Conservation (phyloP, 2,888 invertebrate genomes). For the Thera britannica region DNA sequence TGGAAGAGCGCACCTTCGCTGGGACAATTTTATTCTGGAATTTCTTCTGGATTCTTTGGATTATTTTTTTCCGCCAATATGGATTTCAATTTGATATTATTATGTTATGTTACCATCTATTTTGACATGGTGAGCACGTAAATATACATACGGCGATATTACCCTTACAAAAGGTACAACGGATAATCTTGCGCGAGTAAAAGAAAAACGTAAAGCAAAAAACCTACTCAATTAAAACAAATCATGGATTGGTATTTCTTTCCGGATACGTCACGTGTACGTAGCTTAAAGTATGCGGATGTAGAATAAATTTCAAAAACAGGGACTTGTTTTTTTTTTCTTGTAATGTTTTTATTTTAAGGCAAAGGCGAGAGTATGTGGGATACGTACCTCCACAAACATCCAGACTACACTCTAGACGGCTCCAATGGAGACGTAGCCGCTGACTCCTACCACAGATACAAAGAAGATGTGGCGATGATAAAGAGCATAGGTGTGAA, state of each 20-base stretch:
- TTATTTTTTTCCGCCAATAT: neutral
- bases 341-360: constrained; percentile 45
- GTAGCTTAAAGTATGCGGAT: no score
- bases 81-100: neutral
- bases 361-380: constrained; percentile 87
- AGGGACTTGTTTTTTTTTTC: no score
- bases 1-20: constrained; percentile 17
- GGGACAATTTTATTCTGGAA: constrained; percentile 9
- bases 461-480: constrained; percentile 85
- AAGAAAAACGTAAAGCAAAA: no score
- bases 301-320: no score
- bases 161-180: no score
- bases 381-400: constrained; percentile 83
- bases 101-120: neutral
- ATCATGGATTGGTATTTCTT: no score
- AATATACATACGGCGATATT: no score
- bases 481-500: constrained; percentile 84
- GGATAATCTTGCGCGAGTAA: no score
- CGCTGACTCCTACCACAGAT: constrained; percentile 88
- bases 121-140: no score
- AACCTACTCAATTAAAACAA: no score
- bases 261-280: no score
- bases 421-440: constrained; percentile 87
- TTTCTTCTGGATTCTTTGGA: constrained; percentile 9
- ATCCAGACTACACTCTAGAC: constrained; percentile 81